Conservation (phyloP, 2,113 vertebrate genomes). For the Chascanopsetta lugubris region DNA sequence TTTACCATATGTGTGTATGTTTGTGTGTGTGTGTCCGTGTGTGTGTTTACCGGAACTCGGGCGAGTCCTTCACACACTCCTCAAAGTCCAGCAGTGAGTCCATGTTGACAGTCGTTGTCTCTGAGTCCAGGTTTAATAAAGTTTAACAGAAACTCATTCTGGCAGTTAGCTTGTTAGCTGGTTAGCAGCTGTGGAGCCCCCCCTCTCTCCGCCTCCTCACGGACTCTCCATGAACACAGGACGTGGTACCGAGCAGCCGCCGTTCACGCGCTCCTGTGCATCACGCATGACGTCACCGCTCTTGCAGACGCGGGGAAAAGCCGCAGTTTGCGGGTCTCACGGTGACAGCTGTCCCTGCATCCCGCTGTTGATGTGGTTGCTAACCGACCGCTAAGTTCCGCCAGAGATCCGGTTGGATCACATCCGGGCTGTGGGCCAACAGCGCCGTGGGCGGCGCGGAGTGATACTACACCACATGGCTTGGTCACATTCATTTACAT, state of each 20-base stretch:
- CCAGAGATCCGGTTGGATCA: constrained; percentile 26
- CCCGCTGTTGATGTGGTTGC: constrained; percentile 19
- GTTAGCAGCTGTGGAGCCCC: background rate
- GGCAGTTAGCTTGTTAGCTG: constrained; percentile 16
- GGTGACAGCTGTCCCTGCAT: constrained; percentile 32
- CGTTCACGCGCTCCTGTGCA: background rate
- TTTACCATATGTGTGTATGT: too few species aligned
- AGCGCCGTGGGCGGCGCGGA: constrained; percentile 16
- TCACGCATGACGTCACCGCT: background rate
- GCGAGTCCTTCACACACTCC: constrained; percentile 80
- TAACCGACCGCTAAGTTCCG: constrained; percentile 37
- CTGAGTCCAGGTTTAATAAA: background rate
- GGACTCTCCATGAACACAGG: too few species aligned
- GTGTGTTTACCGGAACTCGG: constrained; percentile 75
- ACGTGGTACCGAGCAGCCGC: too few species aligned
- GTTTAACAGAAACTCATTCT: constrained; percentile 4
- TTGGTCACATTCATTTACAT: too few species aligned
- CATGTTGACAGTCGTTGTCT: constrained; percentile 53
- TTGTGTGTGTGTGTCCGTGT: background rate
- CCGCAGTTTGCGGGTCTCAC: background rate
- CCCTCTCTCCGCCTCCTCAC: background rate
- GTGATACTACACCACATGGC: constrained; percentile 16
- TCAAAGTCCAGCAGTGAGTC: constrained; percentile 78
- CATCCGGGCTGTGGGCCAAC: background rate
- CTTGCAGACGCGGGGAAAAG: background rate